A percentile compares a stretch with the other conserved stretches of the same genome.
Conservation (phyloP, 1,140 invertebrate species). For the Megalonaias nervosa region DNA sequence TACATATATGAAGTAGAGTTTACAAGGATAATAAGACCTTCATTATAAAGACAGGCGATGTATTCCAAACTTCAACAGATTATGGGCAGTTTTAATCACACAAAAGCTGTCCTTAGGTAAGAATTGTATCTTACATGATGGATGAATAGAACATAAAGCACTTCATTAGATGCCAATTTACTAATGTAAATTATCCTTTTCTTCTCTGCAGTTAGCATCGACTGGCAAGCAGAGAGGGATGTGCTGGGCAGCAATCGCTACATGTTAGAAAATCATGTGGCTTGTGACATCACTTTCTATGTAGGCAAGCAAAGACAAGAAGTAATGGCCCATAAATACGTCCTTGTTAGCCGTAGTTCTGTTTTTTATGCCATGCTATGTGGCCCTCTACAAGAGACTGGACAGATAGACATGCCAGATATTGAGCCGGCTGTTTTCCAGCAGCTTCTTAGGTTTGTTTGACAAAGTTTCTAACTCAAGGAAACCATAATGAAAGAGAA, state of each 20-base stretch:
- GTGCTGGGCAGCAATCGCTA: slow-evolving; percentile 17
- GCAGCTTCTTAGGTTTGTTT: slow-evolving; percentile 74
- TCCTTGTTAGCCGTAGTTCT: slow-evolving; percentile 83
- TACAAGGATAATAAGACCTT: too few species aligned
- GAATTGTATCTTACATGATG: too few species aligned
- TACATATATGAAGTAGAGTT: too few species aligned
- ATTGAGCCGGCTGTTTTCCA: slow-evolving; percentile 80
- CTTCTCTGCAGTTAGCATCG: background rate
- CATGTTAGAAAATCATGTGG: slow-evolving; percentile 31
- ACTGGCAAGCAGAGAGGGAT: slow-evolving; percentile 16
- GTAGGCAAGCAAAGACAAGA: slow-evolving; percentile 14
- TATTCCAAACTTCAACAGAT: too few species aligned
- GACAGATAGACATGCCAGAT: slow-evolving; percentile 84
- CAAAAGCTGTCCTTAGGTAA: too few species aligned
- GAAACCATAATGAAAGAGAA: background rate
- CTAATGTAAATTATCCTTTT: too few species aligned
- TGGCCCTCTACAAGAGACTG: slow-evolving; percentile 77
- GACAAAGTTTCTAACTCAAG: background rate
- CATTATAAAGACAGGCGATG: too few species aligned
- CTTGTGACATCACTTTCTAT: slow-evolving; percentile 32
- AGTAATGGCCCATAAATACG: slow-evolving; percentile 81
- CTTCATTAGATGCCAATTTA: too few species aligned
- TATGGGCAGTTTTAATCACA: too few species aligned
- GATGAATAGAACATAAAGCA: too few species aligned
- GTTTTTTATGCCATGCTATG: slow-evolving; percentile 87